These are phyloP conservation scores for Lethocerus indicus DNA, from an alignment of 1,140 invertebrate species.

Conservation along the genomic window DNA sequence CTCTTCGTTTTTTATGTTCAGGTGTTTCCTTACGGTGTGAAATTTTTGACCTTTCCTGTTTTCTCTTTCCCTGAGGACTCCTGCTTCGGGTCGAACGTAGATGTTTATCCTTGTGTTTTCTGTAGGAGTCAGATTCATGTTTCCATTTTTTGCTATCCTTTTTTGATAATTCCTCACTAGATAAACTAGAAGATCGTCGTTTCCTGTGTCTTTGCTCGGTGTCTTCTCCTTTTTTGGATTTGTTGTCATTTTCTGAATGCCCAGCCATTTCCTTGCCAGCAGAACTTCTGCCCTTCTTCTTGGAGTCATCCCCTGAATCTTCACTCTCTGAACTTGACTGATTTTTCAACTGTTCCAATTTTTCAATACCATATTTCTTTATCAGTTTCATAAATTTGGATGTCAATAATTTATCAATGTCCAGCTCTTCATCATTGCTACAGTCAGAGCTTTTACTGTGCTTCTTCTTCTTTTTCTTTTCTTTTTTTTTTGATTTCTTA, in stretches of 20 bases:
- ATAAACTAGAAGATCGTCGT: not conserved
- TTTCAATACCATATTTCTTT: constrained; percentile 22
- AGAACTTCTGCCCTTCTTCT: not conserved
- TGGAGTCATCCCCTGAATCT: not conserved
- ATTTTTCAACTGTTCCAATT: constrained; percentile 20
- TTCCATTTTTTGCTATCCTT: not conserved
- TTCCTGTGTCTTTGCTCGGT: not conserved
- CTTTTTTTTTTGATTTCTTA: constrained; percentile 22
- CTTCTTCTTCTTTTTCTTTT: constrained; percentile 21
- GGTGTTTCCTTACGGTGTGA: not conserved
- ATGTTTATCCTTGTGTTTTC: not conserved
- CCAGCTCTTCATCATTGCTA: not conserved
- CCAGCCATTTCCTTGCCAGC: not conserved
- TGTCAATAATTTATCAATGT: constrained; percentile 24
- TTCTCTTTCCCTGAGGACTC: not conserved
- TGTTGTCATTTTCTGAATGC: constrained; percentile 10
- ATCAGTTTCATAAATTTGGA: constrained; percentile 27
- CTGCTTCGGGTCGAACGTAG: not conserved
- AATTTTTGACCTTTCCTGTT: not conserved
- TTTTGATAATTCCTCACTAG: not conserved
- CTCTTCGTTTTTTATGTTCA: not conserved
- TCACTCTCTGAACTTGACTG: constrained; percentile 3
- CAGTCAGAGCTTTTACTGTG: constrained; percentile 19
- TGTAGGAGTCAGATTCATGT: too few species aligned
- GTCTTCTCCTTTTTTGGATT: constrained; percentile 7